phyloP scores from a whole-genome alignment of 2,113 vertebrate genomes.

The Marmota flaviventris region DNA sequence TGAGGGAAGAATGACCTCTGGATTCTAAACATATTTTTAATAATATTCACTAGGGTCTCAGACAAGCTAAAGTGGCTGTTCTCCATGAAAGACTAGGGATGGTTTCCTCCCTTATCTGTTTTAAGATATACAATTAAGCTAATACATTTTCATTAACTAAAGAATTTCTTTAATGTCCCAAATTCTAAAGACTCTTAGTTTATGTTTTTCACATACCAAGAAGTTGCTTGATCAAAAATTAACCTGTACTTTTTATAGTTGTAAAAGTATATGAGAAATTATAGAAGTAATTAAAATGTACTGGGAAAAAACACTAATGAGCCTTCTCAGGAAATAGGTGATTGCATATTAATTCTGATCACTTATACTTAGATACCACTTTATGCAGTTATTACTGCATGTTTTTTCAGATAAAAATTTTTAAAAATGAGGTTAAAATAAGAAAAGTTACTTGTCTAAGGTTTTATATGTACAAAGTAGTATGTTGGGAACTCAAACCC shows the following conservation, averaged over 20 bases:
- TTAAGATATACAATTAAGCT: neutral
- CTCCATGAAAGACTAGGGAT: neutral
- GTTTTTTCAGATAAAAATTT: neutral
- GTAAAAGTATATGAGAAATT: conserved; percentile 1
- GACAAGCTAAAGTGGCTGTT: neutral
- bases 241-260: neutral
- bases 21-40: conserved; percentile 27
- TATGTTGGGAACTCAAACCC: neutral
- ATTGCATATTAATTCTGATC: neutral
- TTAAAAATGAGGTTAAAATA: neutral
- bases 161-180: neutral
- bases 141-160: neutral
- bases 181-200: neutral
- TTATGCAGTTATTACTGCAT: neutral
- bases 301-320: neutral
- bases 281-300: conserved; percentile 37
- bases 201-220: neutral
- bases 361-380: neutral
- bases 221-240: neutral
- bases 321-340: neutral
- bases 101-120: neutral
- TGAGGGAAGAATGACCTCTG: conserved; percentile 14
- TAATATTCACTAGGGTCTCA: neutral
- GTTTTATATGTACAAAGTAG: neutral
- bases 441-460: neutral